phyloP scores from a whole-genome alignment of 2,797 vertebrate genomes.

The Chrosomus eos region DNA sequence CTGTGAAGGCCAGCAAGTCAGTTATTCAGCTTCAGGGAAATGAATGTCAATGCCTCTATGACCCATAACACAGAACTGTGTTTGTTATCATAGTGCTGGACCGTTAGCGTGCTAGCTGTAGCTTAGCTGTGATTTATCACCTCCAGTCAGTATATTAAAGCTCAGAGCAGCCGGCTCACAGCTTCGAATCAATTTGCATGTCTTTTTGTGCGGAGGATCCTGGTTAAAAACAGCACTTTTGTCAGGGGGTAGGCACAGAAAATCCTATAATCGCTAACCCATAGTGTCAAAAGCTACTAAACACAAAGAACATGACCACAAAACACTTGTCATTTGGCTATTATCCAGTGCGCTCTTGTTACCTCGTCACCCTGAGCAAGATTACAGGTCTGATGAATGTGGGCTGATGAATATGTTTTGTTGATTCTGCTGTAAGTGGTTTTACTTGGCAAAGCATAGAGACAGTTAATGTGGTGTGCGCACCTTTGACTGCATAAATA shows the following conservation, averaged over 20 bases:
- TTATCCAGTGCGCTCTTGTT: constrained; percentile 35
- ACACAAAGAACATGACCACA: constrained; percentile 46
- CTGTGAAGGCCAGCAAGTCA: constrained; percentile 41
- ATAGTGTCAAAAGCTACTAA: constrained; percentile 21
- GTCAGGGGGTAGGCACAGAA: constrained; percentile 14
- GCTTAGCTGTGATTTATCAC: constrained; percentile 55
- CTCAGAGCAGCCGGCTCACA: constrained; percentile 17
- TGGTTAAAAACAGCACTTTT: constrained; percentile 27
- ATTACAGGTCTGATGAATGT: constrained; percentile 44
- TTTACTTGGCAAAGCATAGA: constrained; percentile 40
- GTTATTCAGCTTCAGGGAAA: constrained; percentile 47
- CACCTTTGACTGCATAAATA: constrained; percentile 36
- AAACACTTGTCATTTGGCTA: constrained; percentile 43
- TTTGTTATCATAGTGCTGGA: constrained; percentile 50
- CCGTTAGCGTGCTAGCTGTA: constrained; percentile 50
- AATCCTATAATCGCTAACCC: constrained; percentile 43
- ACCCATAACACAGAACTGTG: constrained; percentile 47
- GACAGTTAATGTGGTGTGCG: constrained; percentile 38
- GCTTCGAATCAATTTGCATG: constrained; percentile 44
- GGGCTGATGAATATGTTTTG: constrained; percentile 43
- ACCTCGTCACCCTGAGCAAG: constrained; percentile 39
- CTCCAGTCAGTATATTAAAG: constrained; percentile 46
- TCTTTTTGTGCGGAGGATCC: constrained; percentile 27
- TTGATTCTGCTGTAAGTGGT: constrained; percentile 40
- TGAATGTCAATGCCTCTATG: constrained; percentile 51